These are phyloP conservation scores for Amblyjoppa fuscipennis DNA, from an alignment of 2,888 invertebrate species.

Conservation along the genomic window DNA sequence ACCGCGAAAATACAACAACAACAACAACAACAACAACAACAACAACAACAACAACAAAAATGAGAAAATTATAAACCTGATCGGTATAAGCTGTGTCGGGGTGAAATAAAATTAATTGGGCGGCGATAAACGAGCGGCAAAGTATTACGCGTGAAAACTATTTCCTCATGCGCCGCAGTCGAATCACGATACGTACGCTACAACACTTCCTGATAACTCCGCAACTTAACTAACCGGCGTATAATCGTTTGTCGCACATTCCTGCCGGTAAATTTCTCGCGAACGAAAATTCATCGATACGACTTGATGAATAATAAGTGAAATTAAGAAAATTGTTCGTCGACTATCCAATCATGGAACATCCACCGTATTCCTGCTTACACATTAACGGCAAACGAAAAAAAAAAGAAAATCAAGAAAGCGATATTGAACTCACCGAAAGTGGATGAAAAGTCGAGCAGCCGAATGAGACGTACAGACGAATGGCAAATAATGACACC, in stretches of 20 bases:
- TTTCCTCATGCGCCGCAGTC: slow-evolving; percentile 66
- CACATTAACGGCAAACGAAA: not conserved
- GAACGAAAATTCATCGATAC: slow-evolving; percentile 14
- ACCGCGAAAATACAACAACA: not conserved
- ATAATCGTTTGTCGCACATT: slow-evolving; percentile 48
- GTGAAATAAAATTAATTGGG: slow-evolving; percentile 23
- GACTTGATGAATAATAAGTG: no score
- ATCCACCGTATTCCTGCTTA: no score
- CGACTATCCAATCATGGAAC: not conserved
- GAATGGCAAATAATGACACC: slow-evolving; percentile 22
- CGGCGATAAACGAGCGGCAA: slow-evolving; percentile 52
- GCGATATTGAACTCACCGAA: slow-evolving; percentile 55
- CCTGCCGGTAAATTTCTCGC: slow-evolving; percentile 20
- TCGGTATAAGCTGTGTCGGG: not conserved
- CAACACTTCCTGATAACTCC: slow-evolving; percentile 61
- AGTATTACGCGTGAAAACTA: slow-evolving; percentile 55
- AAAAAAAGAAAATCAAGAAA: not conserved
- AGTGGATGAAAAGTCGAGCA: slow-evolving; percentile 9
- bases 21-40: not conserved
- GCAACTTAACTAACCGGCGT: slow-evolving; percentile 41
- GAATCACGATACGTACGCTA: slow-evolving; percentile 62
- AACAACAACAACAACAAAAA: not conserved
- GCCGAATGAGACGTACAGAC: not conserved
- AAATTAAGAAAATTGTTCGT: no score
- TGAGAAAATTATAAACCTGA: not conserved